Evolutionary conservation across 1,140 invertebrate species (phyloP), one percentile per base, ranked within the genome.

Genomic region (Aphaenogaster floridana): DNA sequence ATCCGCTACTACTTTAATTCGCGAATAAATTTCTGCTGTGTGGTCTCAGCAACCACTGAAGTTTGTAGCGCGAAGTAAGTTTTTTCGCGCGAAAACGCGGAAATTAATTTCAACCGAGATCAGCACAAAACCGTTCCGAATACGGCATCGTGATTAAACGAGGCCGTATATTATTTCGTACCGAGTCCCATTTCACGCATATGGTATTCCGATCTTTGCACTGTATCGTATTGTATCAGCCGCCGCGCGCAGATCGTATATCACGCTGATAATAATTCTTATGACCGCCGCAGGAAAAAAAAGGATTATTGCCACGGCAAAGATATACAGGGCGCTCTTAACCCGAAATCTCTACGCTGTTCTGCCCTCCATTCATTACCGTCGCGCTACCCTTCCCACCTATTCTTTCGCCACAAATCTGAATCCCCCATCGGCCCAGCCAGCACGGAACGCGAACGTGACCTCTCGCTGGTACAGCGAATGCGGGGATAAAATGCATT

Each of bases 401-500:
- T 48, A 80, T 90, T 89, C 86, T 88, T 90, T 86, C 63, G 57
- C 79, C 86, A 69, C 68, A 87, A 90, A 90, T 90, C 76, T 88
- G 86, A 86, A 90, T 90, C 76, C 77, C 88, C 86, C 61, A 57
- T 80, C 86, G 88, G 68, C 39, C 52, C 78, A 42, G 59, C 76
- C 76, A 52, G 61, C 81, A 76, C 80, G 28, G 50, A 86, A 83
- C 89, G 71, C 45, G 83, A 86, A 90, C 88, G 88, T 90, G 89
- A 90, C 74, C 89, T 90, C 80, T 90, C 88, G 52, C 50, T 77
- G 77, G 84, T 89, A 69, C 59, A 74, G 63, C 78, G 88, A 89
- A 89, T 86, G 85, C 71, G 89, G 72, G 66, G 87, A 92, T 92
- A 92, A 92, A 93, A 93, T 92, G 93, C 92, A 93, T 93, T 92